Percentiles rank a stretch among this genome's conserved stretches.
Conservation (phyloP, 2,888 invertebrate species). For the Trachelus troglodyta region DNA sequence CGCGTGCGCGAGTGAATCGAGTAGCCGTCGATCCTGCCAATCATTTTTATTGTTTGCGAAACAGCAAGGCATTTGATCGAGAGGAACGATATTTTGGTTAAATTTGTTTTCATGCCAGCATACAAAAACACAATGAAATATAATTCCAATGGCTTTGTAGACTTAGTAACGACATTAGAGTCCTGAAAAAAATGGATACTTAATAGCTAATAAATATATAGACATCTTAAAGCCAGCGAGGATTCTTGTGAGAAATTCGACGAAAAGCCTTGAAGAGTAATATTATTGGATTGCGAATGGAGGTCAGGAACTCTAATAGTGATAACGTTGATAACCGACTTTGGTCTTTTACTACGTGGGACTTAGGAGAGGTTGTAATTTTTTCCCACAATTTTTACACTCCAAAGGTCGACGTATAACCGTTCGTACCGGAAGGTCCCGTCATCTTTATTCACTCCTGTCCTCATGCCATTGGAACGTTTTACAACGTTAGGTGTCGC, state of each 20-base stretch:
- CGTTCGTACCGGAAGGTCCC: slow-evolving; percentile 15
- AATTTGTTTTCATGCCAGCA: background rate
- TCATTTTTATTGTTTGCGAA: background rate
- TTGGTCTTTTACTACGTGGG: background rate
- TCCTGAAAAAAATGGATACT: background rate
- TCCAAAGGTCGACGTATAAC: slow-evolving; percentile 24
- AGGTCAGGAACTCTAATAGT: background rate
- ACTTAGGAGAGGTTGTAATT: background rate
- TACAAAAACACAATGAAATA: background rate
- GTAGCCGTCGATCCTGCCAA: background rate
- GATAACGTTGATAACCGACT: background rate
- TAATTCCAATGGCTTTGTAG: no score
- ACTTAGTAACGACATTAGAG: background rate
- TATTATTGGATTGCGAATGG: background rate
- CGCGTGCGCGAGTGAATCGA: background rate
- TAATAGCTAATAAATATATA: background rate
- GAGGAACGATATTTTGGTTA: background rate
- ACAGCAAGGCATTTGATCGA: background rate
- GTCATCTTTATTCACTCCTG: background rate
- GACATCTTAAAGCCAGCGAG: background rate
- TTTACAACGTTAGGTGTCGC: slow-evolving; percentile 23
- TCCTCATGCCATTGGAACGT: background rate
- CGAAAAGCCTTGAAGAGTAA: background rate
- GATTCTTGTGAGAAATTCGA: background rate
- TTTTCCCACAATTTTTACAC: background rate